Conservation (phyloP, 2,888 invertebrate species). For the Ypsolopha scabrella region DNA sequence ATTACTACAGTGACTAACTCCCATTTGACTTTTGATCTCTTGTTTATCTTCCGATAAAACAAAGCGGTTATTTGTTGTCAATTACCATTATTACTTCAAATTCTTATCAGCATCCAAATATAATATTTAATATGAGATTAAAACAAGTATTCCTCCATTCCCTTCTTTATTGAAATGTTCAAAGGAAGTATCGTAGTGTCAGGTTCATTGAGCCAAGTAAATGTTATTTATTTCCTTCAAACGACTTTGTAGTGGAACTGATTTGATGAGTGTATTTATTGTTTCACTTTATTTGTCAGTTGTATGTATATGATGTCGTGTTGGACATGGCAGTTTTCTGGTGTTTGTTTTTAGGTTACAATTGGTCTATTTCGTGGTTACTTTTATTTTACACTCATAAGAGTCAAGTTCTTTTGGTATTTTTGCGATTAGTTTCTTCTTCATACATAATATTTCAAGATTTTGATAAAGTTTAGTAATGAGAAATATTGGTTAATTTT, state of each 20-base stretch:
- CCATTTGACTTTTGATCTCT: not conserved
- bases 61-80: not conserved
- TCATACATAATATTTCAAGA: no score
- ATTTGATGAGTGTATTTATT: not conserved
- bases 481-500: no score
- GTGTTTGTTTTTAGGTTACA: no score
- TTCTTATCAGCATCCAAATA: not conserved
- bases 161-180: not conserved
- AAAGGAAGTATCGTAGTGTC: slow-evolving; percentile 14
- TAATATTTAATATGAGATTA: no score
- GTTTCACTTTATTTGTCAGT: not conserved
- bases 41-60: not conserved
- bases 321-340: not conserved
- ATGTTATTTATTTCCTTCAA: not conserved
- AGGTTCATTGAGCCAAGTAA: slow-evolving; percentile 24
- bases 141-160: not conserved
- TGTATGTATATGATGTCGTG: not conserved
- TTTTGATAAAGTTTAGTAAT: no score
- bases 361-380: no score
- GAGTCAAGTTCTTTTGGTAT: no score
- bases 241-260: not conserved
- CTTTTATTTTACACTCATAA: no score
- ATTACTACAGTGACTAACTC: not conserved
- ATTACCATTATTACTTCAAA: not conserved
- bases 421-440: no score